A percentile compares a stretch with the other conserved stretches of the same genome.
These are phyloP conservation scores for Phalacrocorax pelagicus DNA, from an alignment of 2,113 vertebrate species.

Conservation along the genomic window DNA sequence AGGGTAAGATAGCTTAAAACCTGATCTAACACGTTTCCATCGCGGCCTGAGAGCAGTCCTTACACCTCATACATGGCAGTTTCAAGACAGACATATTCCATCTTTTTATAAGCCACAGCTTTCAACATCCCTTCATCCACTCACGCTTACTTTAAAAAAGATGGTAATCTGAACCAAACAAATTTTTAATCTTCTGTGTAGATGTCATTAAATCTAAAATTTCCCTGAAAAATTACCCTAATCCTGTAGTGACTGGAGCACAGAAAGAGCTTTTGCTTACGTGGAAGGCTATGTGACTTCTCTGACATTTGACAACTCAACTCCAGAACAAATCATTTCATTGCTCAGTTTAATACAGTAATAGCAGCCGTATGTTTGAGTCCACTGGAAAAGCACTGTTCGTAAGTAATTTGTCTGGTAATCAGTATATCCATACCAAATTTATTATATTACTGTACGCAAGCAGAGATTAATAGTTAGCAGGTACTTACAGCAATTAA, in stretches of 20 bases:
- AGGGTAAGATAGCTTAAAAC: neutral
- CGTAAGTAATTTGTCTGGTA: neutral
- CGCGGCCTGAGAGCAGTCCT: neutral
- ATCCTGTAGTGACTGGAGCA: neutral
- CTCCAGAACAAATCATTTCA: neutral
- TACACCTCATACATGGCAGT: neutral
- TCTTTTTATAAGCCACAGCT: neutral
- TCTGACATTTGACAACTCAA: neutral
- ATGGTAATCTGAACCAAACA: neutral
- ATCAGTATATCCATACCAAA: neutral
- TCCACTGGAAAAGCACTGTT: neutral
- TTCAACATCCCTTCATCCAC: neutral
- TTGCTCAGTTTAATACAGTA: neutral
- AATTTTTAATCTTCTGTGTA: neutral
- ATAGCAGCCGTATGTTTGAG: neutral
- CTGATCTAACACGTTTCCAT: neutral
- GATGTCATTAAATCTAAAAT: neutral
- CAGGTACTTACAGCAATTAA: neutral
- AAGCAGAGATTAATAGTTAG: neutral
- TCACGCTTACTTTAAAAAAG: neutral
- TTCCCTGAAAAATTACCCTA: neutral
- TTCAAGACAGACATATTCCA: neutral
- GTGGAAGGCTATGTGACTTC: neutral
- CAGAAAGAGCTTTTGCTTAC: neutral
- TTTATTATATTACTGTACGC: neutral